Conservation (phyloP, 2,797 vertebrate species). For the Sylvia borin region DNA sequence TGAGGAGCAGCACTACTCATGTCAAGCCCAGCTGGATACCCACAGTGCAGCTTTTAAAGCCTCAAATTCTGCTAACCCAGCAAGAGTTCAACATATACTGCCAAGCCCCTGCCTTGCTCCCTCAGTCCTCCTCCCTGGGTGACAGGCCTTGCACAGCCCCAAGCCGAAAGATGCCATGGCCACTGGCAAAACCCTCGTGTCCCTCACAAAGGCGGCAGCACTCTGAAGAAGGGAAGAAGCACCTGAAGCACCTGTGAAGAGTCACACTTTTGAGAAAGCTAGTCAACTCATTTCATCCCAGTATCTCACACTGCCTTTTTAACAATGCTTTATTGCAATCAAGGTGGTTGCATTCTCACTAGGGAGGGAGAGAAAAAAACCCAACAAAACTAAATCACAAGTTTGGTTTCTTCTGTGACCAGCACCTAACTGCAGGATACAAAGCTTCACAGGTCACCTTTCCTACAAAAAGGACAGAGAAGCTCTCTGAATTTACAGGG, state of each 20-base stretch:
- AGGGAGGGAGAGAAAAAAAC: neutral
- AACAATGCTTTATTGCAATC: neutral
- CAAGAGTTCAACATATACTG: neutral
- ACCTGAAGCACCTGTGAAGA: neutral
- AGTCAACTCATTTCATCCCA: constrained; percentile 5
- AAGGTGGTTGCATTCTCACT: neutral
- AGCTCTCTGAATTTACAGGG: constrained; percentile 51
- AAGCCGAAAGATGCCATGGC: neutral
- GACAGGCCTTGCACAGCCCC: neutral
- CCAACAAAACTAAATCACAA: neutral
- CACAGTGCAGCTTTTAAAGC: neutral
- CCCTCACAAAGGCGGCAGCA: neutral
- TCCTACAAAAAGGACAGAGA: neutral
- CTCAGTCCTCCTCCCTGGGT: accelerated
- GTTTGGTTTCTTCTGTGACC: neutral
- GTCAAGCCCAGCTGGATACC: neutral
- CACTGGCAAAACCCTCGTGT: neutral
- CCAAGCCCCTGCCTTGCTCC: accelerated
- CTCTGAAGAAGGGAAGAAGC: neutral
- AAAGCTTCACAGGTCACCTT: constrained; percentile 33
- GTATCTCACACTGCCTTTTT: constrained; percentile 1
- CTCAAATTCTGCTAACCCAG: neutral
- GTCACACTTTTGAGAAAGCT: neutral
- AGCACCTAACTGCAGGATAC: neutral
- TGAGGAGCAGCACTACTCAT: neutral